Conservation (phyloP, 1,140 invertebrate species). For the Hypothenemus hampei region DNA sequence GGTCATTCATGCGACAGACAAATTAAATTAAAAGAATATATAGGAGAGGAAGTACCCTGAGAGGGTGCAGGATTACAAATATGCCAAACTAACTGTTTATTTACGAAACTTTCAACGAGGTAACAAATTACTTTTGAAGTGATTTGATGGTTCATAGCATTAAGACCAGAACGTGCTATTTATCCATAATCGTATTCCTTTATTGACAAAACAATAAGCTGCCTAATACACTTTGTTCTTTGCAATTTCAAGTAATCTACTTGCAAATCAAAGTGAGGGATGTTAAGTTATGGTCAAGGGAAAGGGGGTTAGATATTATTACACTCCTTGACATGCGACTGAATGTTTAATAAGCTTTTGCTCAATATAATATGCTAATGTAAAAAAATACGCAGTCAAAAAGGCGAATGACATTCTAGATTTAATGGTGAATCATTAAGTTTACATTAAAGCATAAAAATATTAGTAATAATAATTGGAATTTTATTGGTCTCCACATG, state of each 20-base stretch:
- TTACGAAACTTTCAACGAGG: slow-evolving; percentile 13
- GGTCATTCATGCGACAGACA: slow-evolving; percentile 25
- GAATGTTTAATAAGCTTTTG: slow-evolving; percentile 5
- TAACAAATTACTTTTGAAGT: slow-evolving; percentile 24
- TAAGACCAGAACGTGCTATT: slow-evolving; percentile 18
- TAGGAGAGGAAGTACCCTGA: slow-evolving; percentile 20
- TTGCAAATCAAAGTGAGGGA: slow-evolving; percentile 27
- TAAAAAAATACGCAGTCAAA: too few relatives aligned
- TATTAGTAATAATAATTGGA: not conserved
- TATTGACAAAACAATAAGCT: slow-evolving; percentile 30
- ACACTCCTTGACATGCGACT: slow-evolving; percentile 38
- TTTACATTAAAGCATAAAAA: too few relatives aligned
- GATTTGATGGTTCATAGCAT: slow-evolving; percentile 15
- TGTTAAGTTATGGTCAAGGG: slow-evolving; percentile 27
- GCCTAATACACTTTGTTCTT: slow-evolving; percentile 28
- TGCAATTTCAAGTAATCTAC: slow-evolving; percentile 27
- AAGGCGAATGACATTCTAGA: too few relatives aligned
- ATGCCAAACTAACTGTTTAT: slow-evolving; percentile 9
- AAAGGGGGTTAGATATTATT: slow-evolving; percentile 34
- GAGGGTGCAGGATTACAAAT: not conserved
- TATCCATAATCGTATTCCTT: slow-evolving; percentile 28
- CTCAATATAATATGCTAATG: too few relatives aligned
- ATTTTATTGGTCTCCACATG: not conserved
- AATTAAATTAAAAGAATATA: slow-evolving; percentile 22
- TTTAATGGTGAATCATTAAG: too few relatives aligned